Evolutionary conservation across 37 sponge, comb jelly and placozoan species (phyloP).

Genomic region (Chondrosia reniformis): DNA sequence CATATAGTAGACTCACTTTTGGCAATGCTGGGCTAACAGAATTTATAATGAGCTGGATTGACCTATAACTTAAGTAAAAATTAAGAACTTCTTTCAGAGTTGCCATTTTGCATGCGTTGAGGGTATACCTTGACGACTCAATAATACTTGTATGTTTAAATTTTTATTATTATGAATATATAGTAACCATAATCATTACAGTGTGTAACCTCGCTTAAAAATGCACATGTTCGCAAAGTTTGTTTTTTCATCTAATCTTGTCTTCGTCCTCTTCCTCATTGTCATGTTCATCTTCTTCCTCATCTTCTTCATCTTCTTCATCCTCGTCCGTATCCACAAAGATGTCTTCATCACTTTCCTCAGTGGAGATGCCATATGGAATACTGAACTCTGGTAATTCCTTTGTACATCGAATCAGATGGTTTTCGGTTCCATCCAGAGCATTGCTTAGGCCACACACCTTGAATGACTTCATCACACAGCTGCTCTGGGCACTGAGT

Average conservation of each 20-base stretch:
- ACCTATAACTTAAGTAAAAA: too few relatives aligned
- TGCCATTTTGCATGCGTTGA: background rate
- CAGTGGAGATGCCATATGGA: background rate
- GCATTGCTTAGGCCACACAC: background rate
- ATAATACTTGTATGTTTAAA: background rate
- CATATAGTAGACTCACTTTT: too few relatives aligned
- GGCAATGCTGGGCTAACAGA: background rate
- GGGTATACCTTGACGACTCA: background rate
- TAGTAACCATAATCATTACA: too few relatives aligned
- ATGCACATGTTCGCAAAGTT: too few relatives aligned
- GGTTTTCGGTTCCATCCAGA: slow-evolving; percentile 6
- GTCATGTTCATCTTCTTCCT: background rate
- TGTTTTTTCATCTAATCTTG: too few relatives aligned
- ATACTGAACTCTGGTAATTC: background rate
- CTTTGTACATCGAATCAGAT: background rate
- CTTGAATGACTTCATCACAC: background rate
- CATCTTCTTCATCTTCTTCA: background rate
- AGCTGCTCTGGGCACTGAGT: background rate
- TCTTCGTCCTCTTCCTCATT: background rate
- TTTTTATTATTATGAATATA: background rate
- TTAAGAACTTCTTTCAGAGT: background rate
- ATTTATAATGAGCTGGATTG: too few relatives aligned
- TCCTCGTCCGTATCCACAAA: background rate
- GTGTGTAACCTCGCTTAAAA: too few relatives aligned
- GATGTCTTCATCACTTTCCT: background rate